A percentile compares a stretch with the other conserved stretches of the same genome.
Conservation (phyloP, 2,797 vertebrate species). For the Gastrophryne carolinensis region DNA sequence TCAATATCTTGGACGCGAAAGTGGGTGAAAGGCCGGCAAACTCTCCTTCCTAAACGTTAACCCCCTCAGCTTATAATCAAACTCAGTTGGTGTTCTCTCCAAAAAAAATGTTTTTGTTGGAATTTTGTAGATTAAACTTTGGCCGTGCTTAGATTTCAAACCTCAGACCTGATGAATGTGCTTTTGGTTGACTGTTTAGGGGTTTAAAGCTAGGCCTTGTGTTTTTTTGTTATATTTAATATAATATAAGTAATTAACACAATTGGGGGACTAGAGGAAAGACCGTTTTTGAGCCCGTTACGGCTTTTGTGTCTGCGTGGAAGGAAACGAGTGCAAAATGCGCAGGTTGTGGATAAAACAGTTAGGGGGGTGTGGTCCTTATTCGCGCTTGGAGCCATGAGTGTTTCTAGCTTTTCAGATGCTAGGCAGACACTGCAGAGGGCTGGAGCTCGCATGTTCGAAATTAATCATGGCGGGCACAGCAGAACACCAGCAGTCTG, state of each 20-base stretch:
- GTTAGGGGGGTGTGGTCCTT: conserved; percentile 49
- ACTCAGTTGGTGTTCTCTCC: background rate
- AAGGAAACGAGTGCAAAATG: background rate
- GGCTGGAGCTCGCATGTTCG: background rate
- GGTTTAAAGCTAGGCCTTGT: background rate
- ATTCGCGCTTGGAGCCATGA: conserved; percentile 22
- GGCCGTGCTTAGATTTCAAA: background rate
- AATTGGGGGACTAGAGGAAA: background rate
- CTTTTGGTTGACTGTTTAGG: background rate
- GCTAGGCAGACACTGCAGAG: conserved; percentile 26
- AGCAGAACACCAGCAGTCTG: too few relatives aligned
- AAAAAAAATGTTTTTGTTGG: background rate
- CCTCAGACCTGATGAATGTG: background rate
- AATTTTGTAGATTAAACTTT: background rate
- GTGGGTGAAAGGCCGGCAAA: background rate
- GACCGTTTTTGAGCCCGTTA: conserved; percentile 9
- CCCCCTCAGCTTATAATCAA: background rate
- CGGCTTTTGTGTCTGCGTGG: background rate
- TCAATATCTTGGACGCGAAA: background rate
- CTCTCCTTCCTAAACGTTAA: background rate
- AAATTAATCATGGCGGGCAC: too few relatives aligned
- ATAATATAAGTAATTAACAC: too few relatives aligned
- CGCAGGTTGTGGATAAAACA: conserved; percentile 42
- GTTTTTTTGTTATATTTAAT: background rate
- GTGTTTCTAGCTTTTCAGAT: background rate